Evolutionary conservation across 2,113 vertebrate genomes (phyloP), one percentile per base, ranked within the genome.

Genomic region (Pipra filicauda): DNA sequence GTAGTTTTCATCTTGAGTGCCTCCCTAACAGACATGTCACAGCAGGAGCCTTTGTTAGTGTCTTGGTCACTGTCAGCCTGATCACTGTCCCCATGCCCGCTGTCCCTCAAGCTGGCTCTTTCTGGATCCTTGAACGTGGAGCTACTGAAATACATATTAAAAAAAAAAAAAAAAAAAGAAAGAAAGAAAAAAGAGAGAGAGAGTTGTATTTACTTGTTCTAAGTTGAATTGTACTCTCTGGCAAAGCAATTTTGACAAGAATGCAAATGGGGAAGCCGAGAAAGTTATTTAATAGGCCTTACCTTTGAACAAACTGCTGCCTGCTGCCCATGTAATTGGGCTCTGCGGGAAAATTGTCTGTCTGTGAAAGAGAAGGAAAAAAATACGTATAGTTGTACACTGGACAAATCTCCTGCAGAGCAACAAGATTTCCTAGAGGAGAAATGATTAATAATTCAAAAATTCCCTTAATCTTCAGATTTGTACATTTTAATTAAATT

Each of bases 261-360:
- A 98, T 97, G 98, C 97, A 98, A 97, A 98, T 97, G 95, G 95
- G 94, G 97, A 97, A 96, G 96, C 96, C 88, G 96, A 98, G 97
- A 98, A 98, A 98, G 98, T 98, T 97, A 98, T 98, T 99, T 98
- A 98, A 98, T 96, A 98, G 98, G 96, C 98, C 99, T 99, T 99
- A 99, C 99, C 99, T 99, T 98, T 99, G 99, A 99, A 99, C 99
- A 99, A 99, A 99, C 99, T 99, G 99, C 98, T 99, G 99, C 98
- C 99, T 99, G 98, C 99, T 99, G 98, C 99, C 99, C 99, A 99
- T 99, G 98, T 99, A 99, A 99, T 99, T 99, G 99, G 99, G 98
- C 99, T 99, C 99, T 98, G 99, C 98, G 98, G 99, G 99, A 98
- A 99, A 99, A 99, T 99, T 99, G 99, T 99, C 99, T 98, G 99